These are phyloP conservation scores for Globodera rostochiensis DNA, from an alignment of 1,140 invertebrate species.

Conservation along the genomic window DNA sequence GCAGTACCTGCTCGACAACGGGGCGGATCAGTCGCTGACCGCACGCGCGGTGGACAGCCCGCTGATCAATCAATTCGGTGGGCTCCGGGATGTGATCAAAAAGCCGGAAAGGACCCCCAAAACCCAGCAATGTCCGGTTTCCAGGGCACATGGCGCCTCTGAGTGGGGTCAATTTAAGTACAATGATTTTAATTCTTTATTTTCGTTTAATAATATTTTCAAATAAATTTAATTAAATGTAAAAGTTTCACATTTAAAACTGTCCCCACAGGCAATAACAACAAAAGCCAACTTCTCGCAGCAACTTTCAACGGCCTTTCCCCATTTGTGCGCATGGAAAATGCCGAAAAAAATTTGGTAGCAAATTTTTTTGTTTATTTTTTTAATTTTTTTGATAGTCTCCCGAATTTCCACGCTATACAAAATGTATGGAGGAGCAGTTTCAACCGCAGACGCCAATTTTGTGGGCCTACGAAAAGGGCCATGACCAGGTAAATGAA, in stretches of 20 bases:
- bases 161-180: no score
- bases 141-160: no score
- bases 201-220: not conserved
- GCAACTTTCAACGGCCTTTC: constrained; percentile 31
- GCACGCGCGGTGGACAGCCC: constrained; percentile 61
- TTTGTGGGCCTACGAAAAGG: constrained; percentile 70
- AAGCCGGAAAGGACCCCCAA: no score
- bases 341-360: constrained; percentile 9
- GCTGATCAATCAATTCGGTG: constrained; percentile 27
- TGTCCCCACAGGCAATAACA: not conserved
- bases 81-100: no score
- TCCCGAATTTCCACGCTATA: constrained; percentile 14
- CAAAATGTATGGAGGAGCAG: constrained; percentile 58
- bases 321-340: constrained; percentile 36
- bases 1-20: constrained; percentile 68
- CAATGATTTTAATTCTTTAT: no score
- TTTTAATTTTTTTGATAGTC: constrained; percentile 25
- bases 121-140: no score
- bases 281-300: not conserved
- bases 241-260: not conserved
- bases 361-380: not conserved
- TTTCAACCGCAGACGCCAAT: constrained; percentile 68
- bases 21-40: constrained; percentile 68
- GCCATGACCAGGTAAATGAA: constrained; percentile 66
- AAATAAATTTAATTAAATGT: no score